A percentile compares a stretch with the other conserved stretches of the same genome.
phyloP scores from a whole-genome alignment of 2,888 invertebrate species.

The Oscheius myriophilus region DNA sequence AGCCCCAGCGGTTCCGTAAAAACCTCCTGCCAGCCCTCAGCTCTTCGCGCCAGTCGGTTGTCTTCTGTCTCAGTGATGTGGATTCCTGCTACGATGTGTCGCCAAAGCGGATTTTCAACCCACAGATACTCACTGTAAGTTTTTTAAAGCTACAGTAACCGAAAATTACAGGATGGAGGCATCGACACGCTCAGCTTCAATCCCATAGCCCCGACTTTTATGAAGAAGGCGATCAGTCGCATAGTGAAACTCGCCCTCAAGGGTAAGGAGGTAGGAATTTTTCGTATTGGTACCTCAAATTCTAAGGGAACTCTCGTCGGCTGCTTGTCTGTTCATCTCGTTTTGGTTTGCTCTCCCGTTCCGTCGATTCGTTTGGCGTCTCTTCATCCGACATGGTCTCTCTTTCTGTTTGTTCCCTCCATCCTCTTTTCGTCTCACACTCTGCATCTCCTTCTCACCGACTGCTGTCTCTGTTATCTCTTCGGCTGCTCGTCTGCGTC shows the following conservation, averaged over 20 bases:
- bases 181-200: not conserved
- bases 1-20: not conserved
- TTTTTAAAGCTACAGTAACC: not conserved
- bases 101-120: conserved; percentile 2
- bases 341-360: too few species aligned
- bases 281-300: too few species aligned
- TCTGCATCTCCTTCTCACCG: too few species aligned
- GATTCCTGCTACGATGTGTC: conserved; percentile 11
- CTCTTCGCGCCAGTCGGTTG: conserved; percentile 4
- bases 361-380: too few species aligned
- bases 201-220: not conserved
- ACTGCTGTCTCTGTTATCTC: too few species aligned
- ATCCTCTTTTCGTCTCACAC: too few species aligned
- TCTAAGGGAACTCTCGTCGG: too few species aligned
- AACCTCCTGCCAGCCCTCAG: not conserved
- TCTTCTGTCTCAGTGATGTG: conserved; percentile 27
- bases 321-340: too few species aligned
- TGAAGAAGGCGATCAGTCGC: not conserved
- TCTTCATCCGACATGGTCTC: too few species aligned
- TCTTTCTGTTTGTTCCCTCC: too few species aligned
- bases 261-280: not conserved
- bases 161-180: not conserved
- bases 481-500: too few species aligned
- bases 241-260: not conserved
- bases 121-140: conserved; percentile 5